Evolutionary conservation across 1,140 invertebrate species (phyloP).

Genomic region (Penaeus japonicus): DNA sequence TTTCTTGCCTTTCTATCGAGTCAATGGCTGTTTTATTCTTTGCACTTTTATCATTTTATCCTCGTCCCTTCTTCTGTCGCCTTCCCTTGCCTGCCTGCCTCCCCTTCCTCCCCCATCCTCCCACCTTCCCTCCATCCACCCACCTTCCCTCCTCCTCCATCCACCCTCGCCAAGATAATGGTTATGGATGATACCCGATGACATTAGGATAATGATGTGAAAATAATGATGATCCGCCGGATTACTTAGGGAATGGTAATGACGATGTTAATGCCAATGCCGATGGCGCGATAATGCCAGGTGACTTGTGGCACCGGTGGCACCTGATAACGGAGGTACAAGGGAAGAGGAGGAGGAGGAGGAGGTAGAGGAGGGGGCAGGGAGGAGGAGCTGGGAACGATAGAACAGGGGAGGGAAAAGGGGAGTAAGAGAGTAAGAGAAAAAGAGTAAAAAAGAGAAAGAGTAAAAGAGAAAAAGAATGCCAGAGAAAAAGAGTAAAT

Average conservation of each 20-base stretch:
- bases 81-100: neutral
- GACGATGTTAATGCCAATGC: neutral
- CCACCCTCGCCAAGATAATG: neutral
- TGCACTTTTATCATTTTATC: neutral
- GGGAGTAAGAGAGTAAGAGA: no score
- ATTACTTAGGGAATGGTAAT: neutral
- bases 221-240: neutral
- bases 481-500: no score
- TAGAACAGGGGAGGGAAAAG: no score
- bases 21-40: no score
- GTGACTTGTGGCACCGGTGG: neutral
- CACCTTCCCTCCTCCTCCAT: neutral
- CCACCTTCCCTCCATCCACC: neutral
- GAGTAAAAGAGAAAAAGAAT: no score
- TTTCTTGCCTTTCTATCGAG: no score
- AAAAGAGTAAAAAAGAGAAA: no score
- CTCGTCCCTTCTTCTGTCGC: neutral
- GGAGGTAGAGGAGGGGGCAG: neutral
- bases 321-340: neutral
- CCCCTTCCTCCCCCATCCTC: neutral
- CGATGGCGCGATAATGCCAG: constrained; percentile 1
- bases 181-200: neutral
- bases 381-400: neutral
- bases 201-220: neutral
- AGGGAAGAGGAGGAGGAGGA: neutral